Base-by-base conservation (phyloP, 1,140 invertebrate genomes). In the Drosophila rhopaloa region DNA sequence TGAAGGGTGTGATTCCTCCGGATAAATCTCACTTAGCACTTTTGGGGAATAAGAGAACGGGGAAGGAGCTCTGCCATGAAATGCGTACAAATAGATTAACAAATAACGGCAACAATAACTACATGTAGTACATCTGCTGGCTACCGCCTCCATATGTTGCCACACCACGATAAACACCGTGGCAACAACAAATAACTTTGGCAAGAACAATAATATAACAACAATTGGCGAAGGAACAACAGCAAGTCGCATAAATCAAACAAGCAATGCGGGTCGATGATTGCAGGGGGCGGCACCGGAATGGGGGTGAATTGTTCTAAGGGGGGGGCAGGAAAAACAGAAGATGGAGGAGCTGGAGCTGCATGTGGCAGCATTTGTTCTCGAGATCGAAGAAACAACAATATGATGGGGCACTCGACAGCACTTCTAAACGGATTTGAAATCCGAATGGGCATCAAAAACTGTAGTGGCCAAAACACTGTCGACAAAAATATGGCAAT, bases 21-120 rank as follows among this genome's bases (percentile, higher is more conserved):
- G 66, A 86, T 86, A 86, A 86, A 86, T 86, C 83, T 86, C 72
- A 86, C 79, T 89, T 88, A 76, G 32, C 40, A 65, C 19, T 47
- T 24, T 6, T 27, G 7, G 44, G 46, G 11, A 7, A 29, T 29
- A n/a, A 32, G 29, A 32, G 8, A 7, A 8, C 5, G 48, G 11
- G 8, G n/a, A 16, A 44, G 38, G 32, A 53, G 19, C n/a, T 56
- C 47, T 40, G 60, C 46, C 50, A 55, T 35, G 14, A 84, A 84
- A 84, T 84, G 71, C 79, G 59, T 78, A 81, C 83, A 89, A 86
- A 86, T 83, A 88, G 83, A 88, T 86, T 83, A 86, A 88, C 83
- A 86, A 86, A 79, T 82, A 88, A 76, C 66, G 71, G 53, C 66
- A 81, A 65, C 73, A 80, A 68, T 70, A 71, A 77, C 62, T 78